Evolutionary conservation across 2,113 vertebrate species (phyloP).

Genomic region (Tonatia bakeri): DNA sequence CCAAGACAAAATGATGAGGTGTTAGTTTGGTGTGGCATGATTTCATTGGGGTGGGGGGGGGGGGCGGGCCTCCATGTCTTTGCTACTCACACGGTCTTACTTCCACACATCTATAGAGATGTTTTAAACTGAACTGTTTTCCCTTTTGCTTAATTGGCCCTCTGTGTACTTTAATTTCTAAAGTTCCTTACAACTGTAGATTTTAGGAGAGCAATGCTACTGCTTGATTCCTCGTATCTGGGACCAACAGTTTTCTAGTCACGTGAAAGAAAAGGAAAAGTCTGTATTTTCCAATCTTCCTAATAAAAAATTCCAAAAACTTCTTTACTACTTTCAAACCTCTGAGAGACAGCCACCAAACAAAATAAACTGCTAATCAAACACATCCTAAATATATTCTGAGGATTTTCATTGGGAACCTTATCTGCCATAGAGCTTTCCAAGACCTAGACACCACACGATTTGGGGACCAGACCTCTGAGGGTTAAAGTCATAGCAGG

Average conservation of each 20-base stretch:
- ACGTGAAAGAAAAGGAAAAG: neutral
- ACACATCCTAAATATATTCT: neutral
- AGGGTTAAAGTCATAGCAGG: neutral
- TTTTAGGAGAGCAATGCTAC: neutral
- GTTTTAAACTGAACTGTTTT: neutral
- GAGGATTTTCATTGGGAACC: neutral
- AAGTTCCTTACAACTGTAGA: neutral
- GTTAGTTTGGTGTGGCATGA: neutral
- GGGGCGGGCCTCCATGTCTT: neutral
- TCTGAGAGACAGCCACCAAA: slow-evolving; percentile 18
- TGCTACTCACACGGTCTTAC: neutral
- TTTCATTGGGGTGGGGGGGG: neutral
- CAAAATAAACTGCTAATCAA: neutral
- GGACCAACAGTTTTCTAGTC: neutral
- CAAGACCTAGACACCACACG: neutral
- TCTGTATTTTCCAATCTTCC: neutral
- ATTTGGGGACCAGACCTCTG: neutral
- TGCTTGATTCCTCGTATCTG: neutral
- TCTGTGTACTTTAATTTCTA: neutral
- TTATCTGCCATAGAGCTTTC: neutral
- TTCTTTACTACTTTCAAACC: slow-evolving; percentile 16
- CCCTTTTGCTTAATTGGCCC: neutral
- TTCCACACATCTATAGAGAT: neutral
- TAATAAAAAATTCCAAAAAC: neutral
- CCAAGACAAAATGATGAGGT: neutral